Evolutionary conservation across 2,113 vertebrate genomes (phyloP), one percentile per base, ranked within the genome.

Genomic region (Aphyosemion australe): DNA sequence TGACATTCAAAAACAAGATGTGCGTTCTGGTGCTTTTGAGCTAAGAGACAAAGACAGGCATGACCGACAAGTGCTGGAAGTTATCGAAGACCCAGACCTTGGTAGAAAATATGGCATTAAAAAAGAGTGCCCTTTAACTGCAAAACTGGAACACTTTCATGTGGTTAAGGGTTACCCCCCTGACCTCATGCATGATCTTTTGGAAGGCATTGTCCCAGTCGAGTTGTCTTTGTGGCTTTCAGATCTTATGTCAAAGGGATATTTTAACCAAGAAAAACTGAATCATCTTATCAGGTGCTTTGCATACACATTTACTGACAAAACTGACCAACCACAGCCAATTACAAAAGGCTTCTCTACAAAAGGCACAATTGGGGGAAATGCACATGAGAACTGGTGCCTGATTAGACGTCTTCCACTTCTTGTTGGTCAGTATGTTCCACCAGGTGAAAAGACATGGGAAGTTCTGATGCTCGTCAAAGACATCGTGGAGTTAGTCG

Each of bases 111-210:
- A 65, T 46, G 61, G 61, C 26, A 67, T 71, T 5, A 66, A 66
- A 61, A 6, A 50, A 42, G 16, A 32, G 12, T 51, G 19, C 4
- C 43, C 37, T 0, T 20, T 77, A 5, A 71, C 16, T 71, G n/a
- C 65, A 32, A 71, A 45, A 37, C 51, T 77, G 56, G 5, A 74
- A 62, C 55, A 71, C 50, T 72, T 72, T 72, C 62, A 83, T 61
- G 46, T 57, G 20, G 41, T 65, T 8, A n/a, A 57, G 54, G 61
- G 75, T 12, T 81, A 41, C 7, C 71, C 69, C 0, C 69, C 69
- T n/a, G 65, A 77, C 10, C 0, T 74, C 31, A 45, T 78, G 19
- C 79, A 82, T 63, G 58, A 72, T 68, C 58, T 78, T 31, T 2
- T 78, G 34, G 64, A 73, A 18, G 69, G 55, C 13, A 12, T 66